These are phyloP conservation scores for Nipponacmea schrenckii DNA, from an alignment of 2,888 invertebrate genomes.

Conservation along the genomic window DNA sequence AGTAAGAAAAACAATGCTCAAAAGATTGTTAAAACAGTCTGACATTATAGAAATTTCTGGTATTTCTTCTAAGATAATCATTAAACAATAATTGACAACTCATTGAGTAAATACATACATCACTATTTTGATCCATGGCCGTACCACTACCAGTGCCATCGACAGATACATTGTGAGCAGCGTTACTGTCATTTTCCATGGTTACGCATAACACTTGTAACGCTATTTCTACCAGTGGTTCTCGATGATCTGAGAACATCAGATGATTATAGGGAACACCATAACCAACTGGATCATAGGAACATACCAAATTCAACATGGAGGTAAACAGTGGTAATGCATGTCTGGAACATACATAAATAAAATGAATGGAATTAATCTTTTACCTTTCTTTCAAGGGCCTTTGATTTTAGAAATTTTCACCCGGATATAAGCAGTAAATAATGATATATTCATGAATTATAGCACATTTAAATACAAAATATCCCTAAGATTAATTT, in stretches of 20 bases:
- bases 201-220: slow-evolving; percentile 83
- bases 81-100: no score
- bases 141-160: slow-evolving; percentile 61
- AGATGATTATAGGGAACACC: slow-evolving; percentile 97
- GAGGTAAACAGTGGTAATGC: slow-evolving; percentile 98
- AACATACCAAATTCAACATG: slow-evolving; percentile 93
- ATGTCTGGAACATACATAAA: slow-evolving; percentile 73
- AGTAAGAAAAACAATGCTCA: no score
- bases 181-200: slow-evolving; percentile 83
- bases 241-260: slow-evolving; percentile 89
- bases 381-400: no score
- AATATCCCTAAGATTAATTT: no score
- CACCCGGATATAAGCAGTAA: no score
- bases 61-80: no score
- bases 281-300: slow-evolving; percentile 98
- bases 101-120: slow-evolving; percentile 38
- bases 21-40: no score
- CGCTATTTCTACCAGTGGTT: slow-evolving; percentile 85
- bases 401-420: no score
- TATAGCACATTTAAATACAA: no score
- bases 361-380: not conserved
- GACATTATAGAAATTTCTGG: no score
- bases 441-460: no score
- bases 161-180: slow-evolving; percentile 51
- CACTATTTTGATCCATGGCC: slow-evolving; percentile 59